Percentiles rank a stretch among this genome's conserved stretches.
These are phyloP conservation scores for Allophyes oxyacanthae DNA, from an alignment of 2,888 invertebrate species.

Conservation along the genomic window DNA sequence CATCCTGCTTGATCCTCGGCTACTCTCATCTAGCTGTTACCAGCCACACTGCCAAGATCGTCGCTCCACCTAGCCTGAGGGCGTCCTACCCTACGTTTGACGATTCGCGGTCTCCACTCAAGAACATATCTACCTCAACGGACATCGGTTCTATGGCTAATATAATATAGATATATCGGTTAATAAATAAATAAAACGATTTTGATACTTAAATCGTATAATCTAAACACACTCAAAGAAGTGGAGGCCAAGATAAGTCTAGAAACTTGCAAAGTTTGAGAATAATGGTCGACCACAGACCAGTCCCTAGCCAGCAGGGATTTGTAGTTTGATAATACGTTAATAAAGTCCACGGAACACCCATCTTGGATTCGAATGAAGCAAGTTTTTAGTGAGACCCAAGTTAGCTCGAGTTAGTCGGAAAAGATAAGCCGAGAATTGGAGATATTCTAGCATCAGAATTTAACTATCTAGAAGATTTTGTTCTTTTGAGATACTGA, in stretches of 20 bases:
- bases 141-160: no score
- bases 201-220: conserved; percentile 15
- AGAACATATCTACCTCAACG: no score
- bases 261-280: conserved; percentile 50
- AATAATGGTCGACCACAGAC: conserved; percentile 55
- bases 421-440: conserved; percentile 36
- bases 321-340: conserved; percentile 51
- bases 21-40: no score
- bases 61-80: no score
- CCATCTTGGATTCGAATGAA: conserved; percentile 45
- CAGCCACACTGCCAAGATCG: no score
- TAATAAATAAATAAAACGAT: neutral
- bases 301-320: conserved; percentile 43
- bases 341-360: conserved; percentile 46
- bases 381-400: conserved; percentile 37
- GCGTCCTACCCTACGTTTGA: no score
- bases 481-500: neutral
- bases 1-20: no score
- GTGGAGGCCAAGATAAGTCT: conserved; percentile 48
- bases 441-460: neutral
- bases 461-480: conserved; percentile 7
- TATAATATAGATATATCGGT: no score
- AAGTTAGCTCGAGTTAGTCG: conserved; percentile 33
- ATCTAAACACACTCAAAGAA: conserved; percentile 33
- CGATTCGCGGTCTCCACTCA: no score